phyloP scores from a whole-genome alignment of 2,113 vertebrate genomes.

The Menura novaehollandiae region DNA sequence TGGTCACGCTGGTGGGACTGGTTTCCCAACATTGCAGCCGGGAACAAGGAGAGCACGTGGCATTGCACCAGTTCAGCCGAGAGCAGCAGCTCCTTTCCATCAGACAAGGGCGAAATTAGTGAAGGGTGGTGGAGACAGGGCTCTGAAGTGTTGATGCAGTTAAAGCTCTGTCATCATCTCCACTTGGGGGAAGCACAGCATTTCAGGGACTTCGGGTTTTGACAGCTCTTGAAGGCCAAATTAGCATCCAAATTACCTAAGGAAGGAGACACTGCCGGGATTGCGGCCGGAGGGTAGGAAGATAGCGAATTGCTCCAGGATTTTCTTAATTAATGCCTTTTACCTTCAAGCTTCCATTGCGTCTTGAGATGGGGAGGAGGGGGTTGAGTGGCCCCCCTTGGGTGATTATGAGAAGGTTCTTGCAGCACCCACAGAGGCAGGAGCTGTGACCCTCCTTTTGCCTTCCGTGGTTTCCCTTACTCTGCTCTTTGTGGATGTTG shows the following conservation, averaged over 20 bases:
- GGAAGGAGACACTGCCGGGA: neutral
- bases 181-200: neutral
- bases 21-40: neutral
- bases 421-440: neutral
- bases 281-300: neutral
- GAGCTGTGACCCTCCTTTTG: neutral
- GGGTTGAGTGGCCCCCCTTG: neutral
- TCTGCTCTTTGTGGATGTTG: neutral
- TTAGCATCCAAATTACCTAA: neutral
- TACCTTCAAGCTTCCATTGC: neutral
- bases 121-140: neutral
- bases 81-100: neutral
- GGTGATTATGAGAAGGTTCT: neutral
- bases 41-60: neutral
- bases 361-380: neutral
- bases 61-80: neutral
- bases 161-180: neutral
- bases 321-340: neutral
- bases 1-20: neutral
- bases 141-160: neutral
- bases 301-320: neutral
- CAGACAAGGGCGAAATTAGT: neutral
- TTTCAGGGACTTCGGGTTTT: neutral
- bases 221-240: slow-evolving; percentile 1
- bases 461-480: neutral